Base-by-base conservation (phyloP, 2,888 invertebrate species). In the Scrobipalpa costella region DNA sequence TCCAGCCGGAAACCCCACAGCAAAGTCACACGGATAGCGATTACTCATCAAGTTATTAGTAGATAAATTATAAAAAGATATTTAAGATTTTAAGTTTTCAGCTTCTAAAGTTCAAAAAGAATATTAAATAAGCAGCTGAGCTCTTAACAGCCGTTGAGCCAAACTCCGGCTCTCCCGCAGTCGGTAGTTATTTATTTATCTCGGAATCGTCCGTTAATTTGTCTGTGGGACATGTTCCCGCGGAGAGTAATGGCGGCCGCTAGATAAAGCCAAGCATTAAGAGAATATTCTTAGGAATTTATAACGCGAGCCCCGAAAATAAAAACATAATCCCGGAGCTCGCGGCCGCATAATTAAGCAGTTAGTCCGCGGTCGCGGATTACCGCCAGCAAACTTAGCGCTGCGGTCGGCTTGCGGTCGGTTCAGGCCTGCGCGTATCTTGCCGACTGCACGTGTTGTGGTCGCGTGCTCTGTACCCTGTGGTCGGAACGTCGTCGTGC, bases 301-400 rank as follows among this genome's bases (percentile, higher is more conserved):
- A 85, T 84, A 81, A 81, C 78, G 74, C 72, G 67, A 78, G 80
- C 77, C 73, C 76, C 73, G 67, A 76, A 84, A 84, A 85, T 84
- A 85, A 86, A 85, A 86, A 84, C 81, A 80, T 80, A 81, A 82
- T 82, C 81, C 81, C 81, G 68, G 75, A 71, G 73, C 72, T 75
- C 73, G 76, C 75, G 75, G 77, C 71, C 77, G 86, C 82, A 86
- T 86, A 85, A 86, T 85, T 79, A 85, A 84, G 81, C 85, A 80
- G 82, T 85, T 83, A 82, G 78, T 81, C 79, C 73, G 80, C 70
- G 76, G 19, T 74, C 77, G 75, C 73, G 82, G 83, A 81, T 82
- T 83, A 81, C 70, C 62, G 65, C 64, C 38, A 57, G 34, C 60
- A 33, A 59, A 49, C 44, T 59, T 34, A 34, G 57, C 7, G 27